Evolutionary conservation across 1,140 invertebrate species (phyloP).

Genomic region (Dendrolimus punctatus): DNA sequence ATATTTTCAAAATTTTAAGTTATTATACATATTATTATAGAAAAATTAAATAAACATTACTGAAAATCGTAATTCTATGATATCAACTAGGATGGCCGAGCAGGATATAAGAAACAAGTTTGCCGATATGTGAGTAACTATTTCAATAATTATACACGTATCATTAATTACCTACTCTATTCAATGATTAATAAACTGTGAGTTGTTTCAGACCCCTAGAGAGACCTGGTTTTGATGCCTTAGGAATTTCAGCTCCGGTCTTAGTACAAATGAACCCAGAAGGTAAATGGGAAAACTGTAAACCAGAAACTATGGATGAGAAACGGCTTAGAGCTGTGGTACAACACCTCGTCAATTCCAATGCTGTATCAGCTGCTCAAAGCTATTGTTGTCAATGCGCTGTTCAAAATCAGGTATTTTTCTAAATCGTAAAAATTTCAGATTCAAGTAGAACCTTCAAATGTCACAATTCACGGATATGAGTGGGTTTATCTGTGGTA

Average conservation of each 20-base stretch:
- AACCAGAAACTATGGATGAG: constrained; percentile 39
- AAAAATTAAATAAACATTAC: too few species aligned
- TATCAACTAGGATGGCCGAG: too few species aligned
- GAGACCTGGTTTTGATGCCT: constrained; percentile 42
- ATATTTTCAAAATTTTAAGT: too few species aligned
- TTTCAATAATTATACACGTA: too few species aligned
- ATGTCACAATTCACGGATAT: background rate
- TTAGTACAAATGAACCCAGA: constrained; percentile 50
- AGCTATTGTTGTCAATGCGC: constrained; percentile 54
- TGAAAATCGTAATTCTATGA: too few species aligned
- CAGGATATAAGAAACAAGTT: too few species aligned
- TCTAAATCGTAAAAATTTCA: background rate
- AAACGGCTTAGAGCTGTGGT: constrained; percentile 37
- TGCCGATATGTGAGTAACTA: too few species aligned
- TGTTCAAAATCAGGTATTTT: constrained; percentile 32
- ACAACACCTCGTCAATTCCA: constrained; percentile 40
- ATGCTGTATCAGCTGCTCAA: constrained; percentile 48
- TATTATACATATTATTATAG: too few species aligned
- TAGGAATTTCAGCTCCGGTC: constrained; percentile 43
- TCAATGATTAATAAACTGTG: too few species aligned
- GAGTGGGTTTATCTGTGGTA: too few species aligned
- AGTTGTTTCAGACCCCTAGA: constrained; percentile 34
- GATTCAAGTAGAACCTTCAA: background rate
- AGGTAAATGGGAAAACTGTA: constrained; percentile 50
- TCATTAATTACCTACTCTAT: too few species aligned